A percentile compares a stretch with the other conserved stretches of the same genome.
Conservation (phyloP, 2,888 invertebrate species). For the Lomographa bimaculata region DNA sequence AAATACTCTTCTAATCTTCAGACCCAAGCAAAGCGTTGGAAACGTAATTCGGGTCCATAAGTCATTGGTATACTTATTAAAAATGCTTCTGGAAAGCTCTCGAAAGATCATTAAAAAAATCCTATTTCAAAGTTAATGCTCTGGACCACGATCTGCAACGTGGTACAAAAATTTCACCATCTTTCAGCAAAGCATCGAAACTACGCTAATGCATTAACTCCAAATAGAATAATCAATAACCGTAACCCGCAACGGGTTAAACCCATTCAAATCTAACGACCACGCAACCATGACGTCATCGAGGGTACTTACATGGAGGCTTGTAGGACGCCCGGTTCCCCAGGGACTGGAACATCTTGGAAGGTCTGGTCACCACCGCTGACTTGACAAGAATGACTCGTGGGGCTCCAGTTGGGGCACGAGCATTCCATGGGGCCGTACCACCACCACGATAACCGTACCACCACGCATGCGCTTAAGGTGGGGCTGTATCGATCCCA, state of each 20-base stretch:
- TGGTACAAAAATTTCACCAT: not conserved
- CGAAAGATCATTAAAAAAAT: too few species aligned
- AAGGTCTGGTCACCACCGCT: conserved; percentile 46
- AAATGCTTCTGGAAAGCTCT: too few species aligned
- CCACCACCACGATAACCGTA: conserved; percentile 63
- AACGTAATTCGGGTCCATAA: too few species aligned
- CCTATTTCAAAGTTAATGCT: too few species aligned
- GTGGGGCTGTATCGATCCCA: conserved; percentile 78
- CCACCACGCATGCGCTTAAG: conserved; percentile 73
- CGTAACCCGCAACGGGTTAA: conserved; percentile 7
- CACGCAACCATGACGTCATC: conserved; percentile 17
- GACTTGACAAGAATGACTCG: conserved; percentile 62
- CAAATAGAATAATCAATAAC: conserved; percentile 19
- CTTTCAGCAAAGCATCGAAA: not conserved
- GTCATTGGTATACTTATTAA: too few species aligned
- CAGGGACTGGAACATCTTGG: conserved; percentile 20
- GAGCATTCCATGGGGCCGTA: conserved; percentile 62
- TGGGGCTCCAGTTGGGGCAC: conserved; percentile 55
- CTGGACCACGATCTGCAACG: too few species aligned
- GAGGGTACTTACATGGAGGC: conserved; percentile 45
- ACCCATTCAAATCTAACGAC: conserved; percentile 1
- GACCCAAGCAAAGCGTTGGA: too few species aligned
- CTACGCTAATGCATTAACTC: conserved; percentile 21
- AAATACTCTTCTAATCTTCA: too few species aligned
- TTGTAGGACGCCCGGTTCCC: conserved; percentile 15